Percentiles rank a stretch among this genome's conserved stretches.
These are phyloP conservation scores for Trichogramma pretiosum DNA, from an alignment of 1,140 invertebrate genomes.

Conservation along the genomic window DNA sequence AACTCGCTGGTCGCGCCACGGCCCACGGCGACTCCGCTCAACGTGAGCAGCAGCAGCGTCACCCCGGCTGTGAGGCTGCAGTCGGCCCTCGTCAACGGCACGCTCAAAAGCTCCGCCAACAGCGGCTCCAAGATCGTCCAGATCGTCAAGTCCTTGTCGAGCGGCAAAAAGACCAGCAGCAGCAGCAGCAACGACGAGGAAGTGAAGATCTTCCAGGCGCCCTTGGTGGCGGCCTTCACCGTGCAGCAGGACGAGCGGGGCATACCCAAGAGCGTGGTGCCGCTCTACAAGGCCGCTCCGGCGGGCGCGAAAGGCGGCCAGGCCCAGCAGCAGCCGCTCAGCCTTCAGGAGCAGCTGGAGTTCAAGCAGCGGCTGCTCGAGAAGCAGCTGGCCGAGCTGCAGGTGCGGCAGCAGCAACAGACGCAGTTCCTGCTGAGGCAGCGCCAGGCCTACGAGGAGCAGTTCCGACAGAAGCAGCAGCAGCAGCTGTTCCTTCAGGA, in stretches of 20 bases:
- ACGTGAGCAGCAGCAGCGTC: too few relatives aligned
- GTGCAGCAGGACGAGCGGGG: conserved; percentile 71
- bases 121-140: conserved; percentile 11
- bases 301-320: conserved; percentile 13
- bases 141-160: conserved; percentile 10
- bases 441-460: conserved; percentile 51
- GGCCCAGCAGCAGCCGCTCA: conserved; percentile 27
- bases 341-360: conserved; percentile 52
- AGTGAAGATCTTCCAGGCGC: conserved; percentile 70
- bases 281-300: conserved; percentile 46
- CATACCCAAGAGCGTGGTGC: conserved; percentile 64
- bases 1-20: conserved; percentile 31
- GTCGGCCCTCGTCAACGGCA: conserved; percentile 28
- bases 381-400: conserved; percentile 57
- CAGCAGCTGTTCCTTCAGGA: conserved; percentile 44
- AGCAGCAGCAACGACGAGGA: conserved; percentile 44
- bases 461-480: conserved; percentile 42
- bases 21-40: conserved; percentile 23
- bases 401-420: conserved; percentile 61
- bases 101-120: conserved; percentile 27
- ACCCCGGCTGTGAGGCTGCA: too few relatives aligned
- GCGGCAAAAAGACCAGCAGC: conserved; percentile 14
- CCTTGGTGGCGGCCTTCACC: conserved; percentile 71
- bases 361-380: conserved; percentile 61
- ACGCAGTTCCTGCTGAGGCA: conserved; percentile 54